Evolutionary conservation across 2,113 vertebrate genomes (phyloP), one percentile per base, ranked within the genome.

Genomic region (Seriola aureovittata): DNA sequence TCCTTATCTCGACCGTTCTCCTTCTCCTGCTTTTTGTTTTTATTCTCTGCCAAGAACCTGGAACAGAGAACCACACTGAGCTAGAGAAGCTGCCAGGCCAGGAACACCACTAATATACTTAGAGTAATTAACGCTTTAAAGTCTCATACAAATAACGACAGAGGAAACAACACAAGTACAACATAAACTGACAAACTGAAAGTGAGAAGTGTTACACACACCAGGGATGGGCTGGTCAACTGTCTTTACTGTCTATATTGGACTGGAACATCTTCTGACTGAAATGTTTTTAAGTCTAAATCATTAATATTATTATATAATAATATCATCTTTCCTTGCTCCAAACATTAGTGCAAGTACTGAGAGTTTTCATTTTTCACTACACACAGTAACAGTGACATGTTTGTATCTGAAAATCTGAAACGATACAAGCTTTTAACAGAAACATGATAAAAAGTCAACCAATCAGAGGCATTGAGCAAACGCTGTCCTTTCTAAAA

Each of bases 31-130:
- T 95, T 95, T 90, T 95, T 95, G 83, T 84, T 82, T 93, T 98
- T 97, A 91, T 96, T 97, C 57, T 99, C 98, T 67, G 97, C 97
- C 93, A 99, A 88, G 88, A 98, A 99, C 93, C 98, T 99, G 91
- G 80, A 83, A 93, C 17, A 88, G 70, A 92, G 14, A 72, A 69
- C 0, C 42, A 36, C n/a, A 46, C 57, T 62, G 3, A 71, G 64
- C 32, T 64, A 80, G 55, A 89, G 29, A 25, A 23, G 1, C 54
- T 13, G 6, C 13, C 23, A 2, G 3, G 3, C 34, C 48, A 34
- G 3, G 8, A 14, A 29, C 11, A 55, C 3, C 0, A n/a, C 17
- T 21, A 40, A 68, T 14, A 21, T 60, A 29, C 29, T 48, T 13
- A 46, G 10, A 44, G 17, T 13, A 25, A 42, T 32, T 7, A 67